Base-by-base conservation (phyloP, 1,140 invertebrate genomes). In the Lysiphlebus fabarum region DNA sequence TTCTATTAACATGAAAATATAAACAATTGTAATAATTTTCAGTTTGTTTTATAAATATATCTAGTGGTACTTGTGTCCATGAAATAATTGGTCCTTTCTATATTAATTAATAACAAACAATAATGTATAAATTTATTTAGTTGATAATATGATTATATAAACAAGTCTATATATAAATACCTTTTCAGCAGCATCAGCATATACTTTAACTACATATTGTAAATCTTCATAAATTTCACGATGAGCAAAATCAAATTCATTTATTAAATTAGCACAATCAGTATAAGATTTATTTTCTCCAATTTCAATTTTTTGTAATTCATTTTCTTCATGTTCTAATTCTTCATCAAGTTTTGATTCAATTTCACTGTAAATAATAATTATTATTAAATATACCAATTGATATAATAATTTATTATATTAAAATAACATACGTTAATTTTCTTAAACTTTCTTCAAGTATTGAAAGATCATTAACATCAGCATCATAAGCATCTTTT, bases 11-110 rank as follows among this genome's bases (percentile, higher is more conserved):
- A 40, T 73, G 67, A 54, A 69, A 47, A 41, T 67, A 58, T 8
- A 79, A 61, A 55, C 73, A 78, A 51, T 70, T 68, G 45, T 65
- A 67, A 36, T 77, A 75, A 7, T 72, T 65, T 62, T 77, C 70
- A 37, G 77, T 62, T 49, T 75, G 72, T 57, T 73, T 78, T 12
- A 70, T 67, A 53, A 73, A 77, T 12, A 67, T 49, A 36, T 79
- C 69, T 4, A 75, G 51, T 17, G 75, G 74, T 61, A 78, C 67
- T 65, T 78, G 74, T 7, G 68, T 70, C 76, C 75, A 78, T 5
- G 71, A 56, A 14, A 69, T 59, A 40, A 66, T 48, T 7, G 59
- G 36, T 17, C 67, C 69, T 69, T 71, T 72, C 76, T 79, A 62
- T 62, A 56, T 62, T 49, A 56, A 62, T 17, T 43, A 53, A 49